These are phyloP conservation scores for Danaus chrysippus DNA, from an alignment of 2,888 invertebrate species.

Conservation along the genomic window DNA sequence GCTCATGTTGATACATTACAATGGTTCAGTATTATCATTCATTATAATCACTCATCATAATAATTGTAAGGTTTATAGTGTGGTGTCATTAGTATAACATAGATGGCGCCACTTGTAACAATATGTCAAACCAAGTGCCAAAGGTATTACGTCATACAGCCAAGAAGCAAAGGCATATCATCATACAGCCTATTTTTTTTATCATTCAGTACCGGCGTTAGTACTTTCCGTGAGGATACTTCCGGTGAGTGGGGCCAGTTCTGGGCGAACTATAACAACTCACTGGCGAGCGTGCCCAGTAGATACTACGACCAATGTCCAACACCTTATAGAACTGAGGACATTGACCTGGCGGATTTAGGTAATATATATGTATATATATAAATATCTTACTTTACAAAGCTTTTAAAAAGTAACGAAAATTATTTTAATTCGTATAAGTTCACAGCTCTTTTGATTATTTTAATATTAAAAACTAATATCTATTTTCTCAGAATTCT, in stretches of 20 bases:
- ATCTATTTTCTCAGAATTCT: constrained; percentile 45
- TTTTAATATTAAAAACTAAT: not conserved
- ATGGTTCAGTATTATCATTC: too few relatives aligned
- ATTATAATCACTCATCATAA: too few relatives aligned
- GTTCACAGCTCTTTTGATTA: too few relatives aligned
- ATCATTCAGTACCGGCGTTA: not conserved
- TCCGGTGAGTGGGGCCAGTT: constrained; percentile 65
- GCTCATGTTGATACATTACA: too few relatives aligned
- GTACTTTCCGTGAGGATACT: constrained; percentile 22
- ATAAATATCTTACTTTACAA: not conserved
- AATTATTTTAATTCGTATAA: not conserved
- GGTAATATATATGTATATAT: constrained; percentile 37
- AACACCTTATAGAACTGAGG: constrained; percentile 64
- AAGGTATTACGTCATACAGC: not conserved
- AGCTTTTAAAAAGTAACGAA: not conserved
- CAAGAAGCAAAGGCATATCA: not conserved
- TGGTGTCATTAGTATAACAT: too few relatives aligned
- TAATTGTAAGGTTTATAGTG: too few relatives aligned
- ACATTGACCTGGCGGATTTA: constrained; percentile 55
- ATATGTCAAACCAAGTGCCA: too few relatives aligned
- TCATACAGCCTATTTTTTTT: not conserved
- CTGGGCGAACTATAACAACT: constrained; percentile 69
- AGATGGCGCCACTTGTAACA: too few relatives aligned
- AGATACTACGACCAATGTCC: constrained; percentile 69
- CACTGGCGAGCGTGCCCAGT: constrained; percentile 49